A percentile compares a stretch with the other conserved stretches of the same genome.
phyloP scores from a whole-genome alignment of 2,797 vertebrate genomes.

The Thalassophryne amazonica region DNA sequence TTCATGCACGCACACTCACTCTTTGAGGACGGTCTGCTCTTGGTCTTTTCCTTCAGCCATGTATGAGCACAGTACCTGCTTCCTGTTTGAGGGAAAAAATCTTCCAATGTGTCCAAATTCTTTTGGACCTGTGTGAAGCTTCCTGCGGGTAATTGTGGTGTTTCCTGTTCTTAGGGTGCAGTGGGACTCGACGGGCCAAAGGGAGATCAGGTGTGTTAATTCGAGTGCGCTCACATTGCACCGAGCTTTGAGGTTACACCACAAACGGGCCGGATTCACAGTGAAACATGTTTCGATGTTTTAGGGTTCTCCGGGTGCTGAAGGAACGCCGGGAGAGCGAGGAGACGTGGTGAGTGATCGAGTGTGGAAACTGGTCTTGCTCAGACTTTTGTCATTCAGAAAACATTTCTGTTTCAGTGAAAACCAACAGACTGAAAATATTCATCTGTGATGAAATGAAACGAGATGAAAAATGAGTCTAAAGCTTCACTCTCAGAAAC shows the following conservation, averaged over 20 bases:
- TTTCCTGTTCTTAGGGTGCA: conserved; percentile 74
- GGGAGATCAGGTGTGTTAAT: conserved; percentile 87
- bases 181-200: conserved; percentile 87
- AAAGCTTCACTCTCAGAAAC: not conserved
- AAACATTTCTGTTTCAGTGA: not conserved
- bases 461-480: not conserved
- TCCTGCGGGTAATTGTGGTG: too few relatives aligned
- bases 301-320: conserved; percentile 86
- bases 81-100: too few relatives aligned
- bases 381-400: not conserved
- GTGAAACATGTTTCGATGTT: conserved; percentile 11
- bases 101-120: too few relatives aligned
- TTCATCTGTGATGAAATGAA: not conserved
- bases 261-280: not conserved
- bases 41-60: too few relatives aligned
- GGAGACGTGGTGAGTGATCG: conserved; percentile 85
- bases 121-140: too few relatives aligned
- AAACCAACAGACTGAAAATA: too few relatives aligned
- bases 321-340: conserved; percentile 85
- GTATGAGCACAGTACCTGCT: too few relatives aligned
- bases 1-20: too few relatives aligned
- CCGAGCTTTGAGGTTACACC: not conserved
- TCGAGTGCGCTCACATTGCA: not conserved
- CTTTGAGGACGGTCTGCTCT: too few relatives aligned
- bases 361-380: not conserved